phyloP scores from a whole-genome alignment of 2,113 vertebrate genomes.

The Shinisaurus crocodilurus region DNA sequence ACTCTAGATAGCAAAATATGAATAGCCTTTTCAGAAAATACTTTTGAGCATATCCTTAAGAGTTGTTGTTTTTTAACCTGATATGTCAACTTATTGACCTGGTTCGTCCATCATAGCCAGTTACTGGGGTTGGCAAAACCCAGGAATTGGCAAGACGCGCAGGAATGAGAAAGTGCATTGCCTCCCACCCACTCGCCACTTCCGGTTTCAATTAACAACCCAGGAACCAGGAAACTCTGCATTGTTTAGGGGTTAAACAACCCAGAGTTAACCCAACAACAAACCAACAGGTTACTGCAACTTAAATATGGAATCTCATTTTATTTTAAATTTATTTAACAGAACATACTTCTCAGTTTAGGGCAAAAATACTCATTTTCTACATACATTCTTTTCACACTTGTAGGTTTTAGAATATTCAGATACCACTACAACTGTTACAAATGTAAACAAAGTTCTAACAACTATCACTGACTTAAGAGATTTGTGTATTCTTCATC shows the following conservation, averaged over 20 bases:
- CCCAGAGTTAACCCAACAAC: too few species aligned
- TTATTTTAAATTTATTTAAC: slow-evolving; percentile 3
- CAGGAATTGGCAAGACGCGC: too few species aligned
- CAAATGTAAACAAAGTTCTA: neutral
- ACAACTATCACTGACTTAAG: neutral
- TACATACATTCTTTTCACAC: neutral
- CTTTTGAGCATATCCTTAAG: neutral
- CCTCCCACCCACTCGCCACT: too few species aligned
- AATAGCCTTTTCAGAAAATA: neutral
- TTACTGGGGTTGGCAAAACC: too few species aligned
- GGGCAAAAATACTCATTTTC: neutral
- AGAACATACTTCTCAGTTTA: neutral
- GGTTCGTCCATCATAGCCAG: too few species aligned
- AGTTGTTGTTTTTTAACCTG: neutral
- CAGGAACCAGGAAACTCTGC: too few species aligned
- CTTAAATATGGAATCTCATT: neutral
- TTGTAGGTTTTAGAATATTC: neutral
- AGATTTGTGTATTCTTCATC: neutral
- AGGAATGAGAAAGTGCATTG: too few species aligned
- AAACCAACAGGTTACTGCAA: neutral
- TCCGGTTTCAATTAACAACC: too few species aligned
- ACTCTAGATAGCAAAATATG: neutral
- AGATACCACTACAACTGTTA: neutral
- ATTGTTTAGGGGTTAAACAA: too few species aligned
- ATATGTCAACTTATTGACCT: neutral